phyloP scores from a whole-genome alignment of 1,140 invertebrate genomes.

The Drosophila pachea region DNA sequence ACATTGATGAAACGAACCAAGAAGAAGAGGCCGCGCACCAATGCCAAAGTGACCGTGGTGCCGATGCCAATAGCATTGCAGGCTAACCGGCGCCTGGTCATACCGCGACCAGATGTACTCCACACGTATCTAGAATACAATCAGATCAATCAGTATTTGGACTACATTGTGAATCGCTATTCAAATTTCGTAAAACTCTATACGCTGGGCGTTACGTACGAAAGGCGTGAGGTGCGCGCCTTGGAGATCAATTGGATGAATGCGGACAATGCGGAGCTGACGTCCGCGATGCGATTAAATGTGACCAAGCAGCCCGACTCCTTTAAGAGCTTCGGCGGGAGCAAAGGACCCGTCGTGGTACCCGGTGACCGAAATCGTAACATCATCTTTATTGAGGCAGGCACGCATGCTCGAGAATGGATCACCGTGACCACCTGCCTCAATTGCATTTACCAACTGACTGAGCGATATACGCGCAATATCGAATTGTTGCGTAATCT shows the following conservation, averaged over 20 bases:
- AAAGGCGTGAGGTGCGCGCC: slow-evolving; percentile 80
- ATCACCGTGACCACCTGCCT: slow-evolving; percentile 82
- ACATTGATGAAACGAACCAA: slow-evolving; percentile 34
- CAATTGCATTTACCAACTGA: slow-evolving; percentile 83
- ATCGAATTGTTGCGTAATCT: slow-evolving; percentile 80
- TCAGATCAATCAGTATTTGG: slow-evolving; percentile 77
- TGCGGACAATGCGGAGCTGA: slow-evolving; percentile 47
- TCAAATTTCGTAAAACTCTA: slow-evolving; percentile 79
- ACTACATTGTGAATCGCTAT: slow-evolving; percentile 78
- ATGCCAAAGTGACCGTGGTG: neutral
- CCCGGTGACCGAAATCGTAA: slow-evolving; percentile 49
- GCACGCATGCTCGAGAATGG: slow-evolving; percentile 86
- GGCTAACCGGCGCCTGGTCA: slow-evolving; percentile 35
- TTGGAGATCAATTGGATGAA: slow-evolving; percentile 80
- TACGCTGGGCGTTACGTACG: slow-evolving; percentile 80
- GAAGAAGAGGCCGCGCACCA: slow-evolving; percentile 30
- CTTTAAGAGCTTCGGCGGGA: neutral
- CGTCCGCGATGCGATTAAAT: slow-evolving; percentile 34
- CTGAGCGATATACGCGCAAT: slow-evolving; percentile 77
- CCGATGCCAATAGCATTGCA: neutral
- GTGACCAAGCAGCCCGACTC: slow-evolving; percentile 12
- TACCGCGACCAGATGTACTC: slow-evolving; percentile 68
- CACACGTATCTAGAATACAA: slow-evolving; percentile 64
- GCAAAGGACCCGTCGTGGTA: slow-evolving; percentile 35
- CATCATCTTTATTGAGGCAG: slow-evolving; percentile 80